Conservation (phyloP, 2,797 vertebrate genomes). For the Sardinella longiceps region DNA sequence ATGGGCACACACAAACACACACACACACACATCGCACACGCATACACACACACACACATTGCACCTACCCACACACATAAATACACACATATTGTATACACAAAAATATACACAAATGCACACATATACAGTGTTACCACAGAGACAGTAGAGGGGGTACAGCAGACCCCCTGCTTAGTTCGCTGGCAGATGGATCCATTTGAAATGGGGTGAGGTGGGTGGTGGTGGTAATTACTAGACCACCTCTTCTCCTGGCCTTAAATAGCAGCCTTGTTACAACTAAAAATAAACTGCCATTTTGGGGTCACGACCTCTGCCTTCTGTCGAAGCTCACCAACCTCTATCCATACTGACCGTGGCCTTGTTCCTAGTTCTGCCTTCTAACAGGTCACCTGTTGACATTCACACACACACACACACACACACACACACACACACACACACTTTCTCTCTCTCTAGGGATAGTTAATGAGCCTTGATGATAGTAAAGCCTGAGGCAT, state of each 20-base stretch:
- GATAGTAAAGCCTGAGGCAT: slow-evolving; percentile 61
- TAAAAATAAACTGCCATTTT: slow-evolving; percentile 77
- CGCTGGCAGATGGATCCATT: slow-evolving; percentile 15
- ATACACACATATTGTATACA: too few relatives aligned
- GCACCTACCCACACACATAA: too few relatives aligned
- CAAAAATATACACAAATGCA: too few relatives aligned
- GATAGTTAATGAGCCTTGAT: slow-evolving; percentile 68
- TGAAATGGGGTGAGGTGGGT: slow-evolving; percentile 15
- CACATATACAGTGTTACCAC: background rate
- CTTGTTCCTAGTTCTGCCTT: slow-evolving; percentile 63
- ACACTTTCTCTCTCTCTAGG: slow-evolving; percentile 17
- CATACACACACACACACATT: background rate
- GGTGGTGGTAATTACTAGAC: slow-evolving; percentile 74
- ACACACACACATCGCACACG: background rate
- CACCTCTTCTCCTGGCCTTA: slow-evolving; percentile 71
- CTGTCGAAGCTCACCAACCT: slow-evolving; percentile 59
- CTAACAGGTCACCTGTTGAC: slow-evolving; percentile 44
- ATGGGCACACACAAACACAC: background rate
- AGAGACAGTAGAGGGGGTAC: slow-evolving; percentile 58
- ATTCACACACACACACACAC: slow-evolving; percentile 33
- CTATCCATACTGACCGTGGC: slow-evolving; percentile 48
- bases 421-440: slow-evolving; percentile 28
- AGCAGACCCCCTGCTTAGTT: slow-evolving; percentile 68
- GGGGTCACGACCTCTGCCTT: slow-evolving; percentile 53
- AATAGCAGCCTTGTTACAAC: slow-evolving; percentile 76